phyloP scores from a whole-genome alignment of 2,797 vertebrate species.

The Margarornis squamiger region DNA sequence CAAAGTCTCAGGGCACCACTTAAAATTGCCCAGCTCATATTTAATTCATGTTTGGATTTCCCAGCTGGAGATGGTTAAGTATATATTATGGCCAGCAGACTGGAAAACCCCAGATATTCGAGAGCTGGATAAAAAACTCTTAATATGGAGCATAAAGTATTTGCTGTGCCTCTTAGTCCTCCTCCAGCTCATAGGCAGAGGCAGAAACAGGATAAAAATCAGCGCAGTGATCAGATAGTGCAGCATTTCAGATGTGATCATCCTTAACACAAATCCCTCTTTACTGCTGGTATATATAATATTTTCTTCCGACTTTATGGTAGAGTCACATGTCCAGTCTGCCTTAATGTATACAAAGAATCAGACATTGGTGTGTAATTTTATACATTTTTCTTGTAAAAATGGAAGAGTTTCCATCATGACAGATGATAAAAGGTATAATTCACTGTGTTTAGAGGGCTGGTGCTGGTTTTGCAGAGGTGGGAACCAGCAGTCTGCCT shows the following conservation, averaged over 20 bases:
- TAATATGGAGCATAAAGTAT: neutral
- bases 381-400: neutral
- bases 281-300: neutral
- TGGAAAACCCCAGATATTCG: neutral
- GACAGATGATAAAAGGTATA: neutral
- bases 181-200: neutral
- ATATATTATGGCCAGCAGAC: neutral
- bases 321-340: neutral
- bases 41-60: constrained; percentile 28
- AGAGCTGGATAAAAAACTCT: neutral
- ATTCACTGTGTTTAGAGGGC: neutral
- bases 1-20: neutral
- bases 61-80: neutral
- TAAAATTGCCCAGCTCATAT: neutral
- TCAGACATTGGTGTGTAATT: neutral
- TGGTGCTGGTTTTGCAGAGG: neutral
- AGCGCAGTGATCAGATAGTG: neutral
- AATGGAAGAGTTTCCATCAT: neutral
- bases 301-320: neutral
- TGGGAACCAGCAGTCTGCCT: neutral
- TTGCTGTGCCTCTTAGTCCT: neutral
- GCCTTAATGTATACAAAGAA: neutral
- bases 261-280: neutral
- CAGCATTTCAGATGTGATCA: neutral
- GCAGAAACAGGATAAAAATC: neutral